These are phyloP conservation scores for Drosophila eugracilis DNA, from an alignment of 1,140 invertebrate species.

Conservation along the genomic window DNA sequence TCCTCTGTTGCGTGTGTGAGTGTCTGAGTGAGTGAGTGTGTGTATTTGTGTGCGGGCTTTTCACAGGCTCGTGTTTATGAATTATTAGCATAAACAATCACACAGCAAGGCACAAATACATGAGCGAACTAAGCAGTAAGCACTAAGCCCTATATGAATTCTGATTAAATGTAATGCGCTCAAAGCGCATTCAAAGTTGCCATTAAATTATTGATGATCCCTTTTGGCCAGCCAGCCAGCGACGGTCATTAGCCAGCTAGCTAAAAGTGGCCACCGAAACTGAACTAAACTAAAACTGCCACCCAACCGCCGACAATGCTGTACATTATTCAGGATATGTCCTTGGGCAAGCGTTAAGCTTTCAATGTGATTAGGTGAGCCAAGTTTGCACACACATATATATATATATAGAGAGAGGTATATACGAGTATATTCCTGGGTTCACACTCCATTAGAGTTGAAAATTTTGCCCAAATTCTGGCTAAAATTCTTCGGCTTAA, in stretches of 20 bases:
- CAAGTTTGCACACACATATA: not conserved
- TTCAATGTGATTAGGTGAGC: constrained; percentile 46
- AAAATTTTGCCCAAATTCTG: constrained; percentile 22
- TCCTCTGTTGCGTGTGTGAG: constrained; percentile 16
- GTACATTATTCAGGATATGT: constrained; percentile 51
- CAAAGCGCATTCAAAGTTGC: constrained; percentile 41
- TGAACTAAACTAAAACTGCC: constrained; percentile 4
- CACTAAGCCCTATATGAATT: constrained; percentile 34
- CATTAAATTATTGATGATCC: constrained; percentile 51
- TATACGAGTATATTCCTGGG: not conserved
- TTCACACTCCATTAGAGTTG: constrained; percentile 52
- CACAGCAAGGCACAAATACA: not conserved
- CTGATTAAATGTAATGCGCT: constrained; percentile 55
- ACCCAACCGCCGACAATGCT: constrained; percentile 16
- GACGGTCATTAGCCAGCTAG: constrained; percentile 42
- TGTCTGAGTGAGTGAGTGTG: too few relatives aligned
- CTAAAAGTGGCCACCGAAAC: constrained; percentile 33
- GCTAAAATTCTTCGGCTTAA: constrained; percentile 32
- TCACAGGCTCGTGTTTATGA: constrained; percentile 69
- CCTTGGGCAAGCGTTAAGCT: constrained; percentile 45
- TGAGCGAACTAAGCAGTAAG: not conserved
- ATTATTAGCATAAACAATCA: constrained; percentile 63
- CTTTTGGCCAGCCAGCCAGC: constrained; percentile 19
- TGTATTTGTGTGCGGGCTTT: constrained; percentile 52
- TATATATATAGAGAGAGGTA: not conserved